phyloP scores from a whole-genome alignment of 37 sponge, comb jelly and placozoan genomes.

The Ianthella basta region DNA sequence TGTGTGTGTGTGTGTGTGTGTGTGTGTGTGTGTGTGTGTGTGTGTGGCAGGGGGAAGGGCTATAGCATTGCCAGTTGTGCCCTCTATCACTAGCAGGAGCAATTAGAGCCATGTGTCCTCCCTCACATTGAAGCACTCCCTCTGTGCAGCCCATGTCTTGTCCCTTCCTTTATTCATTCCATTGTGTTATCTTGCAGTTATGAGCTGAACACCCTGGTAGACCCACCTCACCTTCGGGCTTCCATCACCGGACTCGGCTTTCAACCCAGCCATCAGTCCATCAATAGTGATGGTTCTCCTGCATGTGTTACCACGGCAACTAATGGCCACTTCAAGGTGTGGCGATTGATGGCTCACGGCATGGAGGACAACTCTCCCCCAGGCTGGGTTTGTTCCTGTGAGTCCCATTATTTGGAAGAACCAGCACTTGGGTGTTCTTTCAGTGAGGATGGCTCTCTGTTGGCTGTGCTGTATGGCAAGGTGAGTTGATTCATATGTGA shows the following conservation, averaged over 20 bases:
- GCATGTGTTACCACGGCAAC: conserved; percentile 56
- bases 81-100: too few relatives aligned
- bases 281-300: neutral
- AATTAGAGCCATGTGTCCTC: too few relatives aligned
- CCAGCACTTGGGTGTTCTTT: conserved; percentile 57
- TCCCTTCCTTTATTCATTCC: too few relatives aligned
- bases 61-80: too few relatives aligned
- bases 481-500: conserved; percentile 27
- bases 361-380: neutral
- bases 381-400: conserved; percentile 73
- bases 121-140: too few relatives aligned
- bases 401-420: conserved; percentile 61
- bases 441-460: conserved; percentile 78
- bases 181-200: conserved; percentile 65
- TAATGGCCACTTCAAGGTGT: conserved; percentile 76
- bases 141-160: too few relatives aligned
- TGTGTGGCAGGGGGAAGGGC: too few relatives aligned
- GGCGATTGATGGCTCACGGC: conserved; percentile 21
- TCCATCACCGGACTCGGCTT: conserved; percentile 64
- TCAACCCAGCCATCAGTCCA: conserved; percentile 36
- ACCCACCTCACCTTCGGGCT: conserved; percentile 71
- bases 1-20: conserved; percentile 18
- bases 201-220: conserved; percentile 70
- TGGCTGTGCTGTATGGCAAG: conserved; percentile 72
- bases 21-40: conserved; percentile 29